phyloP scores from a whole-genome alignment of 2,888 invertebrate species.

The Odontocolon sp. region DNA sequence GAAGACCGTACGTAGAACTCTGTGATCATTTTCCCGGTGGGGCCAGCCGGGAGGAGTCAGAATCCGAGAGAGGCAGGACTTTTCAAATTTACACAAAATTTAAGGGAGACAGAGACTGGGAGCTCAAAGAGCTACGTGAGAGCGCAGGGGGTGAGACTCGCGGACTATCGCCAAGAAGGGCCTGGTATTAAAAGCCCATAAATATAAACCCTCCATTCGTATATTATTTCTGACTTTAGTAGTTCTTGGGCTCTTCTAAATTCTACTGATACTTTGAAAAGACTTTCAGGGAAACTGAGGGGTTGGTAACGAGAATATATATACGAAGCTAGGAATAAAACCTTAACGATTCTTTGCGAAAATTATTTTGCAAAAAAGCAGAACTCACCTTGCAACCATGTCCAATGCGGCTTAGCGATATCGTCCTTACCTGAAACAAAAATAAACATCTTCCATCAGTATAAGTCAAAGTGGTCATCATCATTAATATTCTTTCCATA shows the following conservation, averaged over 20 bases:
- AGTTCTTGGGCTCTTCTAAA: background rate
- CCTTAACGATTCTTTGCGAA: conserved; percentile 45
- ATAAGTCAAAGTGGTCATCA: background rate
- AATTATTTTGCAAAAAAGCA: conserved; percentile 70
- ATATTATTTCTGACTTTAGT: conserved; percentile 21
- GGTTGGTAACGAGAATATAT: background rate
- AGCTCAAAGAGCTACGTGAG: background rate
- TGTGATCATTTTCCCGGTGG: background rate
- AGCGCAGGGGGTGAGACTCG: conserved; percentile 1
- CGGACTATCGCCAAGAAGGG: conserved; percentile 33
- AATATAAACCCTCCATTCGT: conserved; percentile 43
- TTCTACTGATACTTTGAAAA: conserved; percentile 36
- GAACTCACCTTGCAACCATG: conserved; percentile 80
- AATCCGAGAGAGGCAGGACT: conserved; percentile 44
- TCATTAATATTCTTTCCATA: conserved; percentile 5
- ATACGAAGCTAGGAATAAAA: background rate
- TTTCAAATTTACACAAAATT: conserved; percentile 49
- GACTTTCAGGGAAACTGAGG: conserved; percentile 2
- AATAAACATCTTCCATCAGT: conserved; percentile 50
- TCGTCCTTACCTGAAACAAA: conserved; percentile 80
- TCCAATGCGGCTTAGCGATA: conserved; percentile 80
- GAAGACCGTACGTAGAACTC: conserved; percentile 62
- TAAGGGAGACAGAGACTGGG: conserved; percentile 11
- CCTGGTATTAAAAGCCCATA: conserved; percentile 55
- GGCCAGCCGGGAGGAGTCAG: conserved; percentile 28